phyloP scores from a whole-genome alignment of 2,797 vertebrate genomes.

The Meriones psammophilus region DNA sequence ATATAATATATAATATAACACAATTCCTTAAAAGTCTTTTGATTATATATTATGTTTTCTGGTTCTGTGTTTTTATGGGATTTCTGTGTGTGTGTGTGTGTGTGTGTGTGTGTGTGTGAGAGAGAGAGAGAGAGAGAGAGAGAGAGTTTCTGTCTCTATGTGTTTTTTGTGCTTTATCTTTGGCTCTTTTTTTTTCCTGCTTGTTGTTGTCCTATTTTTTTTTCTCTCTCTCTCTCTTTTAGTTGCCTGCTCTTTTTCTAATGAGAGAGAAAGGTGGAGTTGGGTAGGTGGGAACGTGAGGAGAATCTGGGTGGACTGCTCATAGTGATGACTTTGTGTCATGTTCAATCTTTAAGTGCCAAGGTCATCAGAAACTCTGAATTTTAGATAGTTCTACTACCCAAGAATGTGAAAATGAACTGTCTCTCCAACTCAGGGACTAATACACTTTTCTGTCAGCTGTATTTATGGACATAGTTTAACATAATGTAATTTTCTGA shows the following conservation, averaged over 20 bases:
- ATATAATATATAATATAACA: background rate
- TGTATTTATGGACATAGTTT: background rate
- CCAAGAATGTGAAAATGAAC: slow-evolving; percentile 48
- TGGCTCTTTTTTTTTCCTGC: background rate
- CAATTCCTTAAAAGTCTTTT: background rate
- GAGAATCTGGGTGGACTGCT: background rate
- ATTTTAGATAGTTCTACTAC: background rate
- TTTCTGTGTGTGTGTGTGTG: background rate
- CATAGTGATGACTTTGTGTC: background rate
- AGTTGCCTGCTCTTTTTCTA: background rate
- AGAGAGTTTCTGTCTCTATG: background rate
- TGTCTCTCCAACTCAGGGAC: background rate
- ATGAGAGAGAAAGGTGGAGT: background rate
- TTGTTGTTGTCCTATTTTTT: background rate
- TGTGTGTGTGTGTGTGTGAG: background rate
- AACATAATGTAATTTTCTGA: slow-evolving; percentile 21
- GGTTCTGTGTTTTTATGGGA: background rate
- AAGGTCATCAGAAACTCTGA: background rate
- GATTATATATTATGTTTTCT: background rate
- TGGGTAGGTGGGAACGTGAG: background rate
- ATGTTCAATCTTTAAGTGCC: slow-evolving; percentile 3
- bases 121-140: too few relatives aligned
- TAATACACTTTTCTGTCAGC: background rate
- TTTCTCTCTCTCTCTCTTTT: background rate
- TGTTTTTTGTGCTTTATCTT: background rate